Evolutionary conservation across 2,113 vertebrate genomes (phyloP).

Genomic region (Coregonus clupeaformis): DNA sequence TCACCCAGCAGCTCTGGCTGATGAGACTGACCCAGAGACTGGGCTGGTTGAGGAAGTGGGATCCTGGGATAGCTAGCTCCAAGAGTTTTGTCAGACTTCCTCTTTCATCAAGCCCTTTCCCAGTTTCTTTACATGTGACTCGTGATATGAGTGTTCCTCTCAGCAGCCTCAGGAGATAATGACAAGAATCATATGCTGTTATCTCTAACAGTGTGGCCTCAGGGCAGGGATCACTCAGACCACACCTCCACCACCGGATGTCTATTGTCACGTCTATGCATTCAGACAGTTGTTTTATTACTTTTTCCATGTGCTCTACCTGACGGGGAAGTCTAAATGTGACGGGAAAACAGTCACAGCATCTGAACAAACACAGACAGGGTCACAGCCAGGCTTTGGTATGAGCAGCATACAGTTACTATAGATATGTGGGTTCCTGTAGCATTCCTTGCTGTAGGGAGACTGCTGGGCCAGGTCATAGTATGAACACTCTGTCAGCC

Average conservation of each 20-base stretch:
- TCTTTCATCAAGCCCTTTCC: slow-evolving; percentile 19
- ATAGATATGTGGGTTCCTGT: slow-evolving; percentile 50
- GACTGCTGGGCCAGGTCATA: slow-evolving; percentile 44
- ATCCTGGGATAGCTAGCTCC: neutral
- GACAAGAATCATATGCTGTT: slow-evolving; percentile 31
- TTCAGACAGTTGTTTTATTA: slow-evolving; percentile 37
- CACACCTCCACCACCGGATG: slow-evolving; percentile 22
- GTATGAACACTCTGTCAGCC: slow-evolving; percentile 29
- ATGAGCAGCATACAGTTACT: slow-evolving; percentile 59
- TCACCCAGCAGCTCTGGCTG: slow-evolving; percentile 1
- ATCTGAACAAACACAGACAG: slow-evolving; percentile 55
- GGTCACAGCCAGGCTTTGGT: slow-evolving; percentile 40
- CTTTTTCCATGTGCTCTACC: slow-evolving; percentile 32
- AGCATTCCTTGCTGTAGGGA: slow-evolving; percentile 56
- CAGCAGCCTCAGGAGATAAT: slow-evolving; percentile 29
- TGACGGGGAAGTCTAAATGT: slow-evolving; percentile 19
- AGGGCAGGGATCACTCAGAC: slow-evolving; percentile 29
- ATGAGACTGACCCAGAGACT: neutral
- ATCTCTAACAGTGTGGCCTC: slow-evolving; percentile 28
- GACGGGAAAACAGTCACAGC: slow-evolving; percentile 43
- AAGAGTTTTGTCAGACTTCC: slow-evolving; percentile 4
- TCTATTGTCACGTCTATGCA: slow-evolving; percentile 32
- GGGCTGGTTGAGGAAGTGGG: slow-evolving; percentile 6
- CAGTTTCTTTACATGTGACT: slow-evolving; percentile 19
- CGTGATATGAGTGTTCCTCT: slow-evolving; percentile 18